Evolutionary conservation across 2,888 invertebrate species (phyloP).

Genomic region (Acanthosepion esculentum): DNA sequence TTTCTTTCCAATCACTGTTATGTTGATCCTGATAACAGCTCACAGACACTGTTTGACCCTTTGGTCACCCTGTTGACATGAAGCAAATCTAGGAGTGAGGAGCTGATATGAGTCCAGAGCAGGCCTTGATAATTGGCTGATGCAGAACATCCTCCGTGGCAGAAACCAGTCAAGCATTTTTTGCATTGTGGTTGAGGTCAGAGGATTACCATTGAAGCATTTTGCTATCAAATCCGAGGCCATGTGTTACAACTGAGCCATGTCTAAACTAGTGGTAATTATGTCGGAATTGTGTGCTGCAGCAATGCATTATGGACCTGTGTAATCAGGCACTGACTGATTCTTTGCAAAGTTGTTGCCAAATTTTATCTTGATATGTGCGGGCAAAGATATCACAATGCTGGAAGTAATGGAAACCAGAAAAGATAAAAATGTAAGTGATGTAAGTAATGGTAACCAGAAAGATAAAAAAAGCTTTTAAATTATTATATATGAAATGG

Average conservation of each 20-base stretch:
- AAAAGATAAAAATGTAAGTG: too few relatives aligned
- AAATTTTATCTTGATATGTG: not conserved
- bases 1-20: not conserved
- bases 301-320: not conserved
- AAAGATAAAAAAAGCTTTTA: too few relatives aligned
- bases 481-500: too few relatives aligned
- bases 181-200: not conserved
- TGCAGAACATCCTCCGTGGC: slow-evolving; percentile 20
- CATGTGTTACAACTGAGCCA: slow-evolving; percentile 6
- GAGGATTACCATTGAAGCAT: not conserved
- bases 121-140: not conserved
- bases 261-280: not conserved
- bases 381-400: not conserved
- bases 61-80: not conserved
- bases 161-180: slow-evolving; percentile 3
- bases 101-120: not conserved
- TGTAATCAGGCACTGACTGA: not conserved
- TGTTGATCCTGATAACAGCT: slow-evolving; percentile 22
- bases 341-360: not conserved
- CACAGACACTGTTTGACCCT: not conserved
- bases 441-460: too few relatives aligned
- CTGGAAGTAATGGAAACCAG: too few relatives aligned
- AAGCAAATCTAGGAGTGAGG: not conserved
- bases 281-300: not conserved
- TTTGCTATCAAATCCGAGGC: slow-evolving; percentile 2